Evolutionary conservation across 2,888 invertebrate genomes (phyloP), one percentile per base, ranked within the genome.

Genomic region (Rhingia rostrata): DNA sequence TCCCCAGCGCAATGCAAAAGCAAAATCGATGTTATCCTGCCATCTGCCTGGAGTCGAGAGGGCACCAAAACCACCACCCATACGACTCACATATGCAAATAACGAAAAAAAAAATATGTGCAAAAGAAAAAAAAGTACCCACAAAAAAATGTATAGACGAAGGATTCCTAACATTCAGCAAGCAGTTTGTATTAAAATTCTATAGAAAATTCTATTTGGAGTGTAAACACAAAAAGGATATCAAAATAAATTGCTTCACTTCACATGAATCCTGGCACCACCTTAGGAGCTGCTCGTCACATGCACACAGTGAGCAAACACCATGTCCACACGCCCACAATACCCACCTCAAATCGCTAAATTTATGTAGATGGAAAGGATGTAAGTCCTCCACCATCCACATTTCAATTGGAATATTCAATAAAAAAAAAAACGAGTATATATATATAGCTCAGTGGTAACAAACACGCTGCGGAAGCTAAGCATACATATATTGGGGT

Each of bases 231-330:
- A 84, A 79, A 79, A 80, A 75, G 84, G 75, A 75, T 80, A 80
- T 80, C 80, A 70, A 84, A 84, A 84, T 84, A 84, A 84, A 84
- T 84, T 84, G 84, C 84, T 80, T 80, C 84, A 84, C 80, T 84
- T 84, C 80, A 80, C 84, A 79, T 69, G 74, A 80, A 70, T 51
- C 47, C 49, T 6, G 22, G 14, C 9, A 32, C 10, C 45, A 60
- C 39, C 51, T 58, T 14, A 51, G 54, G 3, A 61, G 12, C 58
- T 54, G 43, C 12, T 66, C 37, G 58, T 54, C 78, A 78, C 56
- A 64, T 63, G 54, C 47, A 49, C 47, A 49, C 4, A 14, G 30
- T 49, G 30, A 49, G 6, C n/a, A 45, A 4, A 70, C 45, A 74
- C 64, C 41, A 41, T 22, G 22, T 22, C 6, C 49, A 37, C 64